Evolutionary conservation across 2,888 invertebrate genomes (phyloP).

Genomic region (Aspidapion aeneum): DNA sequence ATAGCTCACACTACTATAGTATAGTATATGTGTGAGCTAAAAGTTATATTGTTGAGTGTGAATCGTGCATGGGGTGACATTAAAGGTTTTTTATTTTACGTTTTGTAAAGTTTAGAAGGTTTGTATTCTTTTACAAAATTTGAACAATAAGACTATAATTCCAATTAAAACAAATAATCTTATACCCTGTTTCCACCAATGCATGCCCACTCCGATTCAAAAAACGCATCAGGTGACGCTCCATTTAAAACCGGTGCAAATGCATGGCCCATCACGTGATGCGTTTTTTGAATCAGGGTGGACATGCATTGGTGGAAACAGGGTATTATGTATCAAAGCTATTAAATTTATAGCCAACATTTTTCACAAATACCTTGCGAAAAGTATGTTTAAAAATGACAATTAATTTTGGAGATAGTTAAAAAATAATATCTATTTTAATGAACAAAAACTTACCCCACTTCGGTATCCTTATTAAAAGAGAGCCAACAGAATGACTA

Average conservation of each 20-base stretch:
- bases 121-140: not conserved
- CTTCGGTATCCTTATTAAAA: slow-evolving; percentile 20
- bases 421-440: too few relatives aligned
- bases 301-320: too few relatives aligned
- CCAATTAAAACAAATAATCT: not conserved
- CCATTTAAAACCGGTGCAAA: too few relatives aligned
- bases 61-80: not conserved
- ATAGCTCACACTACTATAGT: not conserved
- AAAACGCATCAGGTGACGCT: too few relatives aligned
- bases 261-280: too few relatives aligned
- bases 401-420: not conserved
- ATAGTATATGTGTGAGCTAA: not conserved
- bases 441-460: slow-evolving; percentile 19
- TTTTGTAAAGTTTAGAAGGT: not conserved
- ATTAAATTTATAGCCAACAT: not conserved
- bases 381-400: not conserved
- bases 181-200: too few relatives aligned
- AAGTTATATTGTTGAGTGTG: not conserved
- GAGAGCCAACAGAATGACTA: slow-evolving; percentile 20
- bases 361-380: not conserved
- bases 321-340: not conserved
- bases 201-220: too few relatives aligned
- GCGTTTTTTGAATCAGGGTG: too few relatives aligned
- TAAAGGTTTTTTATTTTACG: not conserved
- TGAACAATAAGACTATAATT: not conserved